These are phyloP conservation scores for Chaetodon auriga DNA, from an alignment of 2,113 vertebrate genomes.

Conservation along the genomic window DNA sequence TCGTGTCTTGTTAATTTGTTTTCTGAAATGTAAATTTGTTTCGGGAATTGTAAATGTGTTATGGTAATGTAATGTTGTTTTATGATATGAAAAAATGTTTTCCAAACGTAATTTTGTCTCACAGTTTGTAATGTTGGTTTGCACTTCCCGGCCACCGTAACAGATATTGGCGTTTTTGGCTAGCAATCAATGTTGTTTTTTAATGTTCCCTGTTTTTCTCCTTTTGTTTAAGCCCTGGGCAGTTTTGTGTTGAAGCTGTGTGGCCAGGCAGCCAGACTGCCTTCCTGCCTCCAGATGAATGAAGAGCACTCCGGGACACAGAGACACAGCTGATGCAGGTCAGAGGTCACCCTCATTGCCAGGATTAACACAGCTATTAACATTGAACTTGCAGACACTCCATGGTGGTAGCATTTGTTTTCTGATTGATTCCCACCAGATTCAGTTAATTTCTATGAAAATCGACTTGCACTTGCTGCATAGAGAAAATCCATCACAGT, in stretches of 20 bases:
- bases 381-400: background rate
- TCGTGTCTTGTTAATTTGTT: too few species aligned
- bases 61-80: too few species aligned
- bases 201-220: slow-evolving; percentile 1
- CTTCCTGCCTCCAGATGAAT: slow-evolving; percentile 96
- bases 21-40: too few species aligned
- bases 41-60: too few species aligned
- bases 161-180: background rate
- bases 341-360: slow-evolving; percentile 34
- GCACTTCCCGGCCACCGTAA: too few species aligned
- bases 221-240: slow-evolving; percentile 81
- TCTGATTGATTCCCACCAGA: background rate
- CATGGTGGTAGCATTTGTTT: background rate
- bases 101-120: too few species aligned
- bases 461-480: background rate
- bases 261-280: slow-evolving; percentile 91
- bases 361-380: background rate
- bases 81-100: too few species aligned
- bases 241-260: slow-evolving; percentile 61
- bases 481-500: background rate
- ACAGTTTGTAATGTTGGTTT: too few species aligned
- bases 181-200: background rate
- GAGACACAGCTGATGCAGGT: slow-evolving; percentile 98
- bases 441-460: background rate
- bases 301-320: slow-evolving; percentile 92